Evolutionary conservation across 64 coral and sea anemone genomes (phyloP), one percentile per base, ranked within the genome.

Genomic region (Dendronephthya gigantea): DNA sequence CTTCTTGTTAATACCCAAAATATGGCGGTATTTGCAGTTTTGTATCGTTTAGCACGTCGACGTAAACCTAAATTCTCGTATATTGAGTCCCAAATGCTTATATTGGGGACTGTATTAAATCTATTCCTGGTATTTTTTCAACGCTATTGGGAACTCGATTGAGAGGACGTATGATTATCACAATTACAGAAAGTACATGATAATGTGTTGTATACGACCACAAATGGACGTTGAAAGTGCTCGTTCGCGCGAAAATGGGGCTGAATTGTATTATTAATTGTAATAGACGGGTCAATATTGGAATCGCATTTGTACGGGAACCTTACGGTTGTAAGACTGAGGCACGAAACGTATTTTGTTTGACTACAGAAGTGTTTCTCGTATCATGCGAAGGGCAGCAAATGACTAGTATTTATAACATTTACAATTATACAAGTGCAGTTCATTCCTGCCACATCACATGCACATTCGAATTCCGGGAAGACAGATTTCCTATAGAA

Each of bases 1-100:
- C n/a, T n/a, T n/a, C n/a, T n/a, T n/a, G n/a, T n/a, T n/a, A n/a
- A n/a, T n/a, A n/a, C 34, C 82, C 30, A 45, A 83, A 83, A 83
- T 40, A 83, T 83, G 39, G 82, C 82, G 82, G 47, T 40, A 83
- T 40, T 83, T 83, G 82, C 82, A 83, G 82, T 83, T 83, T 83
- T 23, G 82, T 40, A 83, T 83, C 82, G 39, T 83, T 83, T 83
- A 40, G 82, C 82, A 83, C 82, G 39, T 83, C 82, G 82, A 83
- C 47, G 82, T 83, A 83, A 83, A 83, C 82, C 39, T 83, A 83
- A 83, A 83, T 11, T 83, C 82, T 29, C 17, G 82, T 83, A 83
- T 83, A 83, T 40, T 31, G 82, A 83, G 82, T 83, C 82, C 33
- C 41, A 39, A 39, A 83, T 40, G 38, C 41, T 27, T 49, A 40